Percentiles rank a stretch among this genome's conserved stretches.
phyloP scores from a whole-genome alignment of 2,888 invertebrate genomes.

The Operophtera brumata region DNA sequence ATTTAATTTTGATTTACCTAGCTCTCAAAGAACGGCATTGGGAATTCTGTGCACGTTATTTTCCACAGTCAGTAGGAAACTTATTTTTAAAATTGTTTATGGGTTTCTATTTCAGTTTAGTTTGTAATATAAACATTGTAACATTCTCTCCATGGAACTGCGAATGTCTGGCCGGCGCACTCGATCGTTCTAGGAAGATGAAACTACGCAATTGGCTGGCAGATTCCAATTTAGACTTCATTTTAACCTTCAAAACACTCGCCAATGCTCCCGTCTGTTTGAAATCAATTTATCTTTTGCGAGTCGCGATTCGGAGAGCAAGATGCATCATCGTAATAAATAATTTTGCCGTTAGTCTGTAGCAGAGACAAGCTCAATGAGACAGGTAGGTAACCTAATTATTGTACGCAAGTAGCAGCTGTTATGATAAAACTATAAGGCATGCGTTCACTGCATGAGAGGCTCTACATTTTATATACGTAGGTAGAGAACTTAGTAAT shows the following conservation, averaged over 20 bases:
- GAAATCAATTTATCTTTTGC: slow-evolving; percentile 56
- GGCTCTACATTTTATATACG: no score
- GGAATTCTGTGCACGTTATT: slow-evolving; percentile 11
- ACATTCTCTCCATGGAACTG: slow-evolving; percentile 46
- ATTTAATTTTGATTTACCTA: no score
- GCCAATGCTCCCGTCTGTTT: slow-evolving; percentile 55
- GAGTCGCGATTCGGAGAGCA: slow-evolving; percentile 39
- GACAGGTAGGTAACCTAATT: slow-evolving; percentile 33
- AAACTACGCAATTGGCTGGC: slow-evolving; percentile 45
- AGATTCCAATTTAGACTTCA: slow-evolving; percentile 50
- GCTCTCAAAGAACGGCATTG: not conserved
- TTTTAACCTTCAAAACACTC: slow-evolving; percentile 71
- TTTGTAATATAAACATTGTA: slow-evolving; percentile 49
- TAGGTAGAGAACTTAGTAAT: no score
- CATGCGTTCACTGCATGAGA: no score
- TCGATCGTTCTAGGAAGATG: slow-evolving; percentile 58
- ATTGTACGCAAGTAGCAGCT: slow-evolving; percentile 16
- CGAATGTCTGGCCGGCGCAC: slow-evolving; percentile 52
- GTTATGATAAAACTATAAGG: not conserved
- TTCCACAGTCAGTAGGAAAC: slow-evolving; percentile 11
- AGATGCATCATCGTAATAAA: slow-evolving; percentile 60
- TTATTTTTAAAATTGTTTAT: slow-evolving; percentile 28
- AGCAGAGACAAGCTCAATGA: slow-evolving; percentile 36
- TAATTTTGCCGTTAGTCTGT: slow-evolving; percentile 51
- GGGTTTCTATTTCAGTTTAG: slow-evolving; percentile 26